Conservation (phyloP, 2,113 vertebrate species). For the Grammomys dolichurus region DNA sequence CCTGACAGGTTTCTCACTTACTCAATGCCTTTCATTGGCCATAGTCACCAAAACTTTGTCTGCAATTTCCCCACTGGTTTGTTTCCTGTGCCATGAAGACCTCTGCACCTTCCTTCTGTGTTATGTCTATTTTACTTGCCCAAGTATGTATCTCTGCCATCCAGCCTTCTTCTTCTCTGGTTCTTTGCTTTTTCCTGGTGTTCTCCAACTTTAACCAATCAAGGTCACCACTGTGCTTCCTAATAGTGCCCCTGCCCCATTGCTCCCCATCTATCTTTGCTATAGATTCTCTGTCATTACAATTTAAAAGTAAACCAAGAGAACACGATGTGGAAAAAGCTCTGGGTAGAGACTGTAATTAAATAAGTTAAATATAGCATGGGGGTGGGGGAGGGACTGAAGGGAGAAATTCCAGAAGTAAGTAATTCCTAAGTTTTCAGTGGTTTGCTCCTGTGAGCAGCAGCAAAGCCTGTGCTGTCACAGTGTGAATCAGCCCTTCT, state of each 20-base stretch:
- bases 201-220: neutral
- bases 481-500: neutral
- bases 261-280: neutral
- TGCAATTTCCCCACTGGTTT: neutral
- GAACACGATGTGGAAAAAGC: constrained; percentile 13
- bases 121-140: neutral
- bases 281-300: neutral
- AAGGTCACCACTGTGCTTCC: neutral
- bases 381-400: neutral
- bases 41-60: neutral
- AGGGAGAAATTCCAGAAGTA: neutral
- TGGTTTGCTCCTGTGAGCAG: neutral
- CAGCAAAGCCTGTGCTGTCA: neutral
- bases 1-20: neutral
- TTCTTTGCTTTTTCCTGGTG: neutral
- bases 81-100: neutral
- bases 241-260: neutral
- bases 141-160: neutral
- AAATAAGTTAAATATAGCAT: neutral
- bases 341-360: neutral
- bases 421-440: neutral
- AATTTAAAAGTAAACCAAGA: constrained; percentile 52
- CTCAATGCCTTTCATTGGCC: neutral
- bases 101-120: neutral
- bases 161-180: neutral